Conservation (phyloP, 2,113 vertebrate genomes). For the Carlito syrichta region DNA sequence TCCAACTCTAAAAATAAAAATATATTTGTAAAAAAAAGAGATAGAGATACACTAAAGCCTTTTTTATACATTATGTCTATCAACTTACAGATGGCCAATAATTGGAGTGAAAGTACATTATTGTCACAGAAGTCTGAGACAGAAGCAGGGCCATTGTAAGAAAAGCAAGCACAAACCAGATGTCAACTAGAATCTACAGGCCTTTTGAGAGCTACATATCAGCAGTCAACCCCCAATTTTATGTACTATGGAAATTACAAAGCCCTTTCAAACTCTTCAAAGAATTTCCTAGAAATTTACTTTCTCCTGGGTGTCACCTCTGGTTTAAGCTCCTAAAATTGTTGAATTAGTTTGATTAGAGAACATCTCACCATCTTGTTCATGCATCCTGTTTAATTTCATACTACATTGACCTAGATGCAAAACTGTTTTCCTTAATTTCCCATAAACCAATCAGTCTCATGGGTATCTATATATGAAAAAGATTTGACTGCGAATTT, state of each 20-base stretch:
- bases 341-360: background rate
- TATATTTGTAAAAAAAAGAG: too few species aligned
- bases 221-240: background rate
- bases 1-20: too few species aligned
- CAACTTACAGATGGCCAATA: too few species aligned
- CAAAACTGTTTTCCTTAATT: conserved; percentile 30
- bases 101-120: too few species aligned
- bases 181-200: too few species aligned
- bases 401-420: conserved; percentile 24
- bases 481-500: background rate
- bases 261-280: conserved; percentile 1
- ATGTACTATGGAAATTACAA: background rate
- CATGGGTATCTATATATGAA: background rate
- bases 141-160: too few species aligned
- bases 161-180: too few species aligned
- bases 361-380: background rate
- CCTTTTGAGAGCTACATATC: too few species aligned
- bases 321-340: background rate
- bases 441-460: conserved; percentile 5
- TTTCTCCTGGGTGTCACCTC: background rate
- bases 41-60: too few species aligned
- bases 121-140: too few species aligned
- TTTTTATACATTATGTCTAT: too few species aligned
- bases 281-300: conserved; percentile 11
- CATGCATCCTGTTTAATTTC: conserved; percentile 32